These are phyloP conservation scores for Merops nubicus DNA, from an alignment of 2,113 vertebrate species.

Conservation along the genomic window DNA sequence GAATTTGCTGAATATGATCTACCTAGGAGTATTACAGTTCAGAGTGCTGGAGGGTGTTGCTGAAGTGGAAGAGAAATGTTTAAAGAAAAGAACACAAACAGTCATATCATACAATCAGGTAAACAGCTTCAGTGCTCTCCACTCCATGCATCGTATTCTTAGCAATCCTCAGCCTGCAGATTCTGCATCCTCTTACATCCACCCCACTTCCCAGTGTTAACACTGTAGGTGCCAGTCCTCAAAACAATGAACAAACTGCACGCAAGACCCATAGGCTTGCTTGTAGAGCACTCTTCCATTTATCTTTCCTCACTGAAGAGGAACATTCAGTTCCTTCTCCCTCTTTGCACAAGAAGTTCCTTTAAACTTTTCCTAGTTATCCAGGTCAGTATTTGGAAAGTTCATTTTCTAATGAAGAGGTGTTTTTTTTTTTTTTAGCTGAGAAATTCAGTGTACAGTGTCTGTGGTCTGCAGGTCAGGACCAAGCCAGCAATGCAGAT, in stretches of 20 bases:
- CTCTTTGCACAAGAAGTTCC: background rate
- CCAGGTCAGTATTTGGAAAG: background rate
- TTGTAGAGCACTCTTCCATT: background rate
- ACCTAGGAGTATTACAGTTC: background rate
- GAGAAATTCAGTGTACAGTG: background rate
- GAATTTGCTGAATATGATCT: background rate
- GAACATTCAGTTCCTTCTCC: background rate
- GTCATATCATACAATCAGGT: background rate
- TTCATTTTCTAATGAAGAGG: background rate
- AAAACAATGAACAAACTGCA: background rate
- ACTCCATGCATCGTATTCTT: background rate
- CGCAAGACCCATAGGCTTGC: background rate
- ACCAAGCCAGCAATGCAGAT: background rate
- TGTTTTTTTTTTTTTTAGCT: background rate
- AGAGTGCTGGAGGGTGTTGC: background rate
- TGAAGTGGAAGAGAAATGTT: background rate
- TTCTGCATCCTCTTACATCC: background rate
- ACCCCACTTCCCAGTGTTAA: background rate
- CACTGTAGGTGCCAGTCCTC: rapidly evolving
- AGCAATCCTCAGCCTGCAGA: background rate
- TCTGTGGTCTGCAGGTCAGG: background rate
- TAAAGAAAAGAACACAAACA: background rate
- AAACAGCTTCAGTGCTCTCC: background rate
- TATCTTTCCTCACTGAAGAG: background rate
- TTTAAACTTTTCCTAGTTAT: background rate